Evolutionary conservation across 2,888 invertebrate species (phyloP), one percentile per base, ranked within the genome.

Genomic region (Chydorus sphaericus): DNA sequence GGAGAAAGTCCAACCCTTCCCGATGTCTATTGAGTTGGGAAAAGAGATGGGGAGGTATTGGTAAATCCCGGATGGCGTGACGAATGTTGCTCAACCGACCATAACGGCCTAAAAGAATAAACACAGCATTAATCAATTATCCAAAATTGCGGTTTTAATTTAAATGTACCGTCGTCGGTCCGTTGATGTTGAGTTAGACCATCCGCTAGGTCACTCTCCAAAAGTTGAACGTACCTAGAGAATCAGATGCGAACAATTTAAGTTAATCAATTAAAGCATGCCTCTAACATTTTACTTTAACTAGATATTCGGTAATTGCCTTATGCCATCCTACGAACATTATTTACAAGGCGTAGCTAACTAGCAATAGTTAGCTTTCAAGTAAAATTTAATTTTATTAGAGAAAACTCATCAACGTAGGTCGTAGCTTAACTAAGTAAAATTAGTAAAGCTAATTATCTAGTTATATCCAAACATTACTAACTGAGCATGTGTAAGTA

Each of bases 131-230:
- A n/a, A n/a, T n/a, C n/a, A n/a, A n/a, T n/a, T n/a, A n/a, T n/a
- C n/a, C n/a, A 82, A 80, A 65, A 86, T 87, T 58, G 28, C 44
- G n/a, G 8, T 8, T 23, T 11, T 26, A 23, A 75, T 73, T 1
- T 4, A 44, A 6, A 44, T 4, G 28, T 44, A 44, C 87, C 86
- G 65, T 84, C 83, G 64, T 85, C 85, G 51, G 82, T 82, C 62
- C 85, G 78, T 65, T 85, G 83, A 66, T 89, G 83, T 56, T 87
- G 77, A 2, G 91, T 90, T 62, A 96, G 70, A 33, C 87, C 84
- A 66, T 90, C 86, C 67, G 91, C 86, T 62, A 92, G 81, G 61
- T 85, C 81, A 52, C 87, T 85, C 69, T 97, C 97, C 31, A 96
- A 82, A 29, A 93, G 72, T 11, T 84, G 79, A 3, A 92, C 90